Evolutionary conservation across 2,797 vertebrate genomes (phyloP), one percentile per base, ranked within the genome.

Genomic region (Pipistrellus pygmaeus): DNA sequence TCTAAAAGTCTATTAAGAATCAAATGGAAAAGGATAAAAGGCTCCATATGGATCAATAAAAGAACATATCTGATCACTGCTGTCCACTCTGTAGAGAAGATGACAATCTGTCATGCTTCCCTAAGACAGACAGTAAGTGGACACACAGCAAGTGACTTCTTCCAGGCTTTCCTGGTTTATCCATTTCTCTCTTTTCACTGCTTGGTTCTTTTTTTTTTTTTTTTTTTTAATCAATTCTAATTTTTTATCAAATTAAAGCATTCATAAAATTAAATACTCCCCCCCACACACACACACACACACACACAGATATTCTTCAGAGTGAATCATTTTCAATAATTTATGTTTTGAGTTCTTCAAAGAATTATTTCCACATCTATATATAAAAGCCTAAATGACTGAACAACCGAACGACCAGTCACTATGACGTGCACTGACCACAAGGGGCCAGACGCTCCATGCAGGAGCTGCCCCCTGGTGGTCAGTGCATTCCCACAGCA

Each of bases 171-270:
- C 2, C 38, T 78, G 25, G 25, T 10, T 78, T 84, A 83, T n/a
- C 13, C 30, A 64, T 38, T 38, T n/a, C 32, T 77, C 68, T 81
- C 14, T 85, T 38, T 4, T 80, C 10, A 55, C 8, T 44, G 6
- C 15, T 35, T 53, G 3, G 30, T 60, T 89, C 18, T 68, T 68
- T 35, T 35, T 20, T 21, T 21, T 35, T 35, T 20, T 21, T 21
- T 38, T 1, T 38, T 38, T 21, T 80, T n/a, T n/a, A 20, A 30
- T 71, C 38, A 18, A 41, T 72, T 83, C 53, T 35, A 57, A 35
- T 20, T 75, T 55, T 46, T 78, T 18, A 51, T 84, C 57, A 85
- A 80, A 80, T 88, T 62, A 86, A 82, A 87, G 25, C 17, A 87
- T 32, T 15, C 38, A 15, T 3, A n/a, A 76, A 71, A 53, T 72